A percentile compares a stretch with the other conserved stretches of the same genome.
Evolutionary conservation across 2,888 invertebrate species (phyloP).

Genomic region (Phymatocera aterrima): DNA sequence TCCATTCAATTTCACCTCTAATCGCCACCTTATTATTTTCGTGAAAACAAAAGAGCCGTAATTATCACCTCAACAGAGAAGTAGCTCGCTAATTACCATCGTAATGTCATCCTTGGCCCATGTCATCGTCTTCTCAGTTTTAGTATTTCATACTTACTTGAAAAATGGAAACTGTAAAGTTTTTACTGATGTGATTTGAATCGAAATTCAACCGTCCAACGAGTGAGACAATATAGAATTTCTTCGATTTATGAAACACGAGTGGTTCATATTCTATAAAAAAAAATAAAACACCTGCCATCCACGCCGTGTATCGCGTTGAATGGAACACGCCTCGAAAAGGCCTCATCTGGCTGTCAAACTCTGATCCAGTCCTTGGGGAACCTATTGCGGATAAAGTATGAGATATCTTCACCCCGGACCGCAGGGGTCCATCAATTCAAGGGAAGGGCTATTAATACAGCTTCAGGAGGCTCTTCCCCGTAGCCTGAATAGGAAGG

Average conservation of each 20-base stretch:
- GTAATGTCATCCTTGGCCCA: neutral
- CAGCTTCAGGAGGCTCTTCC: constrained; percentile 59
- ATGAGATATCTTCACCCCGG: constrained; percentile 56
- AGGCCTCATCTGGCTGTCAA: constrained; percentile 67
- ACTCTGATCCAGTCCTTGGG: constrained; percentile 62
- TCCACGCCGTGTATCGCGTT: neutral
- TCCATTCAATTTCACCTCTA: constrained; percentile 1
- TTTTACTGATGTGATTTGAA: neutral
- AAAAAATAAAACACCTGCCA: constrained; percentile 6
- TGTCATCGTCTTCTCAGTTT: neutral
- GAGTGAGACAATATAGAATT: neutral
- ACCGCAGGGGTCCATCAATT: constrained; percentile 68
- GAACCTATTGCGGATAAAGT: constrained; percentile 65
- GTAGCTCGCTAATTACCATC: neutral
- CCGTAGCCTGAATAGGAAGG: neutral
- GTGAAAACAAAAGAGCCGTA: constrained; percentile 1
- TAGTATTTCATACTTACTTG: neutral
- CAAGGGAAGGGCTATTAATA: constrained; percentile 71
- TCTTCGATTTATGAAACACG: neutral
- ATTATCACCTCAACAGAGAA: neutral
- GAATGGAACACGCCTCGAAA: constrained; percentile 24
- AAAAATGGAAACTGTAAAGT: no score
- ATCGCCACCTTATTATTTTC: neutral
- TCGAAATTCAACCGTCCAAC: neutral
- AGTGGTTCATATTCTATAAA: neutral